Conservation (phyloP, 2,888 invertebrate species). For the Drosophila falleni region DNA sequence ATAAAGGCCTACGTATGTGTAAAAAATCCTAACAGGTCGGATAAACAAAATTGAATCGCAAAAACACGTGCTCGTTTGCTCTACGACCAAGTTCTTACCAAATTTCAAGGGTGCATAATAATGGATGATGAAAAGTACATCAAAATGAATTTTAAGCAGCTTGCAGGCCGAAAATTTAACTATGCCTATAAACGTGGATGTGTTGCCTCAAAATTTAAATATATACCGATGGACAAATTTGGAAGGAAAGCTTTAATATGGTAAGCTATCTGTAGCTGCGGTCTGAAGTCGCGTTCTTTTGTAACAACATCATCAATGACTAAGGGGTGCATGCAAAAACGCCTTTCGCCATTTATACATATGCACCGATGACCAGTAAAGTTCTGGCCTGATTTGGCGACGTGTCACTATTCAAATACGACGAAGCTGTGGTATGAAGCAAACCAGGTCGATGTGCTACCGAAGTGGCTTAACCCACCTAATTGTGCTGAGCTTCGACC, state of each 20-base stretch:
- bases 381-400: too few relatives aligned
- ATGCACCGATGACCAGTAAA: background rate
- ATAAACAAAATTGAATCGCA: background rate
- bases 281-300: background rate
- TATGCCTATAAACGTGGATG: background rate
- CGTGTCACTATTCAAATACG: background rate
- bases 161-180: background rate
- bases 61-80: background rate
- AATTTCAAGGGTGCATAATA: background rate
- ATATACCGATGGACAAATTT: background rate
- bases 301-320: background rate
- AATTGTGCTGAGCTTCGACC: background rate
- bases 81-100: background rate
- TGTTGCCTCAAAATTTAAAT: background rate
- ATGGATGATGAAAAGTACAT: background rate
- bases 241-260: background rate
- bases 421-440: background rate
- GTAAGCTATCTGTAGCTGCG: background rate
- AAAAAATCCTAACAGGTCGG: background rate
- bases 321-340: background rate
- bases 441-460: constrained; percentile 1
- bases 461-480: background rate
- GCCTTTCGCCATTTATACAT: too few relatives aligned
- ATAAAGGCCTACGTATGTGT: too few relatives aligned
- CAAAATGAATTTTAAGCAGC: background rate